Evolutionary conservation across 37 sponge, comb jelly and placozoan species (phyloP).

Genomic region (Geodia barretti): DNA sequence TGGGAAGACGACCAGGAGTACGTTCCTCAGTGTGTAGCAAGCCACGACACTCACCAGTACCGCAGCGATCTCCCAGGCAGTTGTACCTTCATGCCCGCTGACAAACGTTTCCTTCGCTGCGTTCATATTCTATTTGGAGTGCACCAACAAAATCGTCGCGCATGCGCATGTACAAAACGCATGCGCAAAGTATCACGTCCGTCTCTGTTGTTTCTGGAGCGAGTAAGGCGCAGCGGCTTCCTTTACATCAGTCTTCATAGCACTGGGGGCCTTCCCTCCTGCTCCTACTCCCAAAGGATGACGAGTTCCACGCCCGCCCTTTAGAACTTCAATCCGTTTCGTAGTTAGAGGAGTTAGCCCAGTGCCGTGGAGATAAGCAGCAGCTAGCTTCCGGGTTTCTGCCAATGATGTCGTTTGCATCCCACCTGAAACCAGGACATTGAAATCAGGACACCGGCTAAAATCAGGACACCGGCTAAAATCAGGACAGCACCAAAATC

Average conservation of each 20-base stretch:
- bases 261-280: constrained; percentile 7
- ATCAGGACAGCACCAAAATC: background rate
- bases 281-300: background rate
- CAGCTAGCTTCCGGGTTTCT: constrained; percentile 65
- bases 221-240: constrained; percentile 26
- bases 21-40: constrained; percentile 28
- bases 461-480: background rate
- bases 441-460: background rate
- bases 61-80: constrained; percentile 53
- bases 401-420: constrained; percentile 21
- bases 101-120: constrained; percentile 74
- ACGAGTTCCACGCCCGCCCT: background rate
- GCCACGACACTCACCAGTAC: constrained; percentile 18
- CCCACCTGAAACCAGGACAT: constrained; percentile 2
- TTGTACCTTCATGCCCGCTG: constrained; percentile 58
- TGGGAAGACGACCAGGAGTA: constrained; percentile 15
- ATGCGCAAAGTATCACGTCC: background rate
- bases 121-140: background rate
- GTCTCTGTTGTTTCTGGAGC: background rate
- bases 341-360: constrained; percentile 20
- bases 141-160: background rate
- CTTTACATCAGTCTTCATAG: constrained; percentile 8
- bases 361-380: constrained; percentile 53
- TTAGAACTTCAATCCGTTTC: background rate
- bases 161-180: background rate